Percentiles rank a stretch among this genome's conserved stretches.
phyloP scores from a whole-genome alignment of 2,113 vertebrate species.

The Elephas maximus region DNA sequence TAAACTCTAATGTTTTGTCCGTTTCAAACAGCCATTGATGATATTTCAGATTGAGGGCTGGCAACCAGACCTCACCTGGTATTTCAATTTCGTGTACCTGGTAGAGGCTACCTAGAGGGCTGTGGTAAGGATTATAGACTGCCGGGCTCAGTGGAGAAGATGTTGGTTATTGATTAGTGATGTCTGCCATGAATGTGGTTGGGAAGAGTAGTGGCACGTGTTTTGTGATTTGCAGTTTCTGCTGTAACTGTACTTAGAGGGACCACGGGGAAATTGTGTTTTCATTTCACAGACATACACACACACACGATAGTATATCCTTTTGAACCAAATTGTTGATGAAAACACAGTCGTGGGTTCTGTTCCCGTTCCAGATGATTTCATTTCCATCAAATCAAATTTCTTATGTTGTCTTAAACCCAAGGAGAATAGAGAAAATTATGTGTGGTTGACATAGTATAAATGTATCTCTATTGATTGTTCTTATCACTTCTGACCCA shows the following conservation, averaged over 20 bases:
- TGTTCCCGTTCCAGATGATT: neutral
- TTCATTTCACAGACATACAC: neutral
- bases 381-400: slow-evolving; percentile 4
- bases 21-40: neutral
- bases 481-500: neutral
- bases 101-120: neutral
- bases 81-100: neutral
- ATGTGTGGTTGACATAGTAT: neutral
- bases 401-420: slow-evolving; percentile 44
- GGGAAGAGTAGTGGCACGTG: neutral
- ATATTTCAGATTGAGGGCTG: neutral
- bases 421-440: neutral
- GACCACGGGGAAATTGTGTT: neutral
- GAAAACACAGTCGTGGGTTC: neutral
- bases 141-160: neutral
- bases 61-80: neutral
- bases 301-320: neutral
- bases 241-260: neutral
- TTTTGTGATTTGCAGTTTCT: slow-evolving; percentile 8
- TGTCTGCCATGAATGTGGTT: neutral
- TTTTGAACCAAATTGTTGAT: slow-evolving; percentile 18
- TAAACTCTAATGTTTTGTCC: neutral
- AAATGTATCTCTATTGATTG: neutral
- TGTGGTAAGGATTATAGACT: neutral
- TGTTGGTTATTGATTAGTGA: neutral